Conservation (phyloP, 2,797 vertebrate species). For the Microctenopoma stevenorrisi region DNA sequence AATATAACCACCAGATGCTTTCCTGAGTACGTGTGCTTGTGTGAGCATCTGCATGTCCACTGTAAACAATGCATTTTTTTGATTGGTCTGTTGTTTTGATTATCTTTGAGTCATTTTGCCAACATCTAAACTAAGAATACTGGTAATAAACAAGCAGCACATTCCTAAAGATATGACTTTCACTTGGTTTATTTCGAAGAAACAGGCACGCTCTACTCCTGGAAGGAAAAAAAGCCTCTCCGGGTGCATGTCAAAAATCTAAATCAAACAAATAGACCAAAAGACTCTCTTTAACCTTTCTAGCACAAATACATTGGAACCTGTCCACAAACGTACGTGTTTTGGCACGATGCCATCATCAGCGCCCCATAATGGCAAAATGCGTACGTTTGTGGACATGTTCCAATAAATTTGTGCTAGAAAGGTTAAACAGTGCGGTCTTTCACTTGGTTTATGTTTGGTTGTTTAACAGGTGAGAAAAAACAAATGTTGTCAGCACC, state of each 20-base stretch:
- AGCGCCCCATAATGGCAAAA: no score
- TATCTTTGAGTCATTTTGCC: slow-evolving; percentile 34
- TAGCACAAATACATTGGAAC: no score
- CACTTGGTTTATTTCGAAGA: not conserved
- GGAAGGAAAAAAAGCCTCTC: no score
- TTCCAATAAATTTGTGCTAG: no score
- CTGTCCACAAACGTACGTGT: no score
- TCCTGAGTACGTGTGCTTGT: slow-evolving; percentile 24
- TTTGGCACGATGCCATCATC: no score
- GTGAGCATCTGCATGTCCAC: slow-evolving; percentile 33
- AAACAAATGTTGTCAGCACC: slow-evolving; percentile 22
- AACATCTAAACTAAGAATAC: slow-evolving; percentile 24
- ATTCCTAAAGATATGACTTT: slow-evolving; percentile 18
- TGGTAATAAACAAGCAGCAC: slow-evolving; percentile 38
- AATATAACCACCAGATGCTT: slow-evolving; percentile 75
- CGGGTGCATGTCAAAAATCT: no score
- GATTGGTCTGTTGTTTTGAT: slow-evolving; percentile 44
- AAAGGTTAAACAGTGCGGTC: no score
- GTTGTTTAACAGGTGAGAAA: slow-evolving; percentile 19
- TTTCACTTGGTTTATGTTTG: slow-evolving; percentile 8
- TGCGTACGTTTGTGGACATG: no score
- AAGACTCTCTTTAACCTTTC: no score
- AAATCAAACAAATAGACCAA: no score
- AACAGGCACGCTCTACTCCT: no score
- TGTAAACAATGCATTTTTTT: slow-evolving; percentile 15